These are phyloP conservation scores for Manduca sexta DNA, from an alignment of 1,140 invertebrate species.

Conservation along the genomic window DNA sequence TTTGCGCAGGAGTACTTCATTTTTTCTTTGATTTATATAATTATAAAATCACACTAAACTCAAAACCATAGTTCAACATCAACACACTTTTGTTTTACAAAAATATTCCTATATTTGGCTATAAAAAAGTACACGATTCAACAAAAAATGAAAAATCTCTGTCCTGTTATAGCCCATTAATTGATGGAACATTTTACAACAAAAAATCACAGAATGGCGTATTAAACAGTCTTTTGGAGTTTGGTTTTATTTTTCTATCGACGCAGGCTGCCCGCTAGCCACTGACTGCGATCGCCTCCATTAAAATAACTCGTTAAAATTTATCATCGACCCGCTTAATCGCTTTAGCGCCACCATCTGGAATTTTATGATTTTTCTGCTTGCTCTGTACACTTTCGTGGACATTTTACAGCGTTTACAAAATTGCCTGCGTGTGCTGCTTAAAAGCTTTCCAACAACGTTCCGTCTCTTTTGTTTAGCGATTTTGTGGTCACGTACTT, in stretches of 20 bases:
- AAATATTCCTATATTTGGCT: neutral
- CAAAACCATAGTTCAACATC: neutral
- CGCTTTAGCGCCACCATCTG: conserved; percentile 71
- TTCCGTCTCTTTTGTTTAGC: conserved; percentile 13
- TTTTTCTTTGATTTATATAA: neutral
- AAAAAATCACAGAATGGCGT: conserved; percentile 27
- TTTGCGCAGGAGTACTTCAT: conserved; percentile 33
- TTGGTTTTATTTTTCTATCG: conserved; percentile 70
- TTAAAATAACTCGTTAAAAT: conserved; percentile 74
- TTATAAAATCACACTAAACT: no score
- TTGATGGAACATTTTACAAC: conserved; percentile 1
- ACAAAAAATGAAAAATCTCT: neutral
- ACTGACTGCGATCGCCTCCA: conserved; percentile 68
- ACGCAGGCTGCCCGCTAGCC: conserved; percentile 61
- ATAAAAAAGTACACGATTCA: neutral
- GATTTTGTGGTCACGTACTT: conserved; percentile 8
- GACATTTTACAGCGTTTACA: conserved; percentile 65
- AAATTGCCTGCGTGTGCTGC: conserved; percentile 48
- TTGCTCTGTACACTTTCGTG: conserved; percentile 65
- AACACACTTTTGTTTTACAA: neutral
- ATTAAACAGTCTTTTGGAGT: conserved; percentile 55
- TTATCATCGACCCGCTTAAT: conserved; percentile 73
- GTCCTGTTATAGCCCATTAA: conserved; percentile 1
- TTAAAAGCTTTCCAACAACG: conserved; percentile 35
- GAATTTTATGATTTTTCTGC: conserved; percentile 72